A percentile compares a stretch with the other conserved stretches of the same genome.
Conservation (phyloP, 2,888 invertebrate genomes). For the Schizotus pectinicornis region DNA sequence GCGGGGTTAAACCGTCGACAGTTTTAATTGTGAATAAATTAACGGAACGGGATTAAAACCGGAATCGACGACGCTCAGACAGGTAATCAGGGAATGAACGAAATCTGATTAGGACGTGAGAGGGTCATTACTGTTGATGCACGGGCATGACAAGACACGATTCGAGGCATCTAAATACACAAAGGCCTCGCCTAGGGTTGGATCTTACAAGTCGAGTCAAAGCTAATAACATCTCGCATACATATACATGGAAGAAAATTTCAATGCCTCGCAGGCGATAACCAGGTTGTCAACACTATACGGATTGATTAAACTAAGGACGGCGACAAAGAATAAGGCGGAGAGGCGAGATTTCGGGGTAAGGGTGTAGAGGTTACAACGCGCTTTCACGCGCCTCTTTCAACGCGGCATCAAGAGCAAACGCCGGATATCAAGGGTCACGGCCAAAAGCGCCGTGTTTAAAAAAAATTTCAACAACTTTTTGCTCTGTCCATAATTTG, state of each 20-base stretch:
- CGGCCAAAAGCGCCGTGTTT: too few relatives aligned
- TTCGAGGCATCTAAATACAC: slow-evolving; percentile 21
- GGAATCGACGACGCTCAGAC: too few relatives aligned
- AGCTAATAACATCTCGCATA: slow-evolving; percentile 24
- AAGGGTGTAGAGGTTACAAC: too few relatives aligned
- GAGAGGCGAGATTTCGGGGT: too few relatives aligned
- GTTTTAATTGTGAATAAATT: too few relatives aligned
- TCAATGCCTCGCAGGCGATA: not conserved
- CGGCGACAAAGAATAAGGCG: too few relatives aligned
- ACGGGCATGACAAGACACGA: not conserved
- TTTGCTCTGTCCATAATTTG: too few relatives aligned
- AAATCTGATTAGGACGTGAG: not conserved
- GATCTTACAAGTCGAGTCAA: slow-evolving; percentile 26
- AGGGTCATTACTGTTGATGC: not conserved
- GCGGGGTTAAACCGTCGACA: not conserved
- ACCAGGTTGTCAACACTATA: not conserved
- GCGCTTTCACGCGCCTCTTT: too few relatives aligned
- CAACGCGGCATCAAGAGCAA: too few relatives aligned
- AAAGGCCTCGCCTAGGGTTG: slow-evolving; percentile 26
- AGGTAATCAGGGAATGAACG: not conserved
- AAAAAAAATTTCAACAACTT: too few relatives aligned
- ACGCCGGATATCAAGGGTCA: too few relatives aligned
- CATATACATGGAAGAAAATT: not conserved
- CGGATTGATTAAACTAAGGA: not conserved
- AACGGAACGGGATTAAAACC: too few relatives aligned